Base-by-base conservation (phyloP, 2,888 invertebrate genomes). In the Drosophila niveifrons region DNA sequence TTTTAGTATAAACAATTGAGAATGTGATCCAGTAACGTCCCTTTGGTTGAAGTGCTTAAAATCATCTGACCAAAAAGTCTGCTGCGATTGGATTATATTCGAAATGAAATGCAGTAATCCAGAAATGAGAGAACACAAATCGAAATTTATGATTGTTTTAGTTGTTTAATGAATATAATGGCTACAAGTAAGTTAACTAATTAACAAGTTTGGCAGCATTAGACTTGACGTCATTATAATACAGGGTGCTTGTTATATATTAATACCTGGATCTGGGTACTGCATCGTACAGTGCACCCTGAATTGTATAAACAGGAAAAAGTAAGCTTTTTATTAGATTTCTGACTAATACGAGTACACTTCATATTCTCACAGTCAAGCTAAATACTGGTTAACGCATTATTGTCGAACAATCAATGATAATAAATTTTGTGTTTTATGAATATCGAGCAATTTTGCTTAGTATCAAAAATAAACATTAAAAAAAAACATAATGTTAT, bases 51-150 rank as follows among this genome's bases (percentile, higher is more conserved):
- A 15, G 39, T 15, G 39, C 8, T 15, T 9, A 8, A 41, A 41
- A 15, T 41, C 8, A 41, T 41, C 39, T 41, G 39, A 41, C 39
- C 7, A 41, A 41, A 41, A 41, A 41, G 13, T 13, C 15, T 15
- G 8, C 8, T 1, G 15, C 15, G 39, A 8, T 41, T 41, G 15
- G 7, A 15, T 8, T 41, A 41, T 41, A 41, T 41, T 41, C 39
- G 8, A 15, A 41, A 8, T 41, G 39, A 13, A 15, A 39, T 39
- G n/a, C 39, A 41, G 7, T 41, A 15, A 41, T 41, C 39, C 15
- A 41, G 39, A 41, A 41, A 13, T 41, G 36, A 36, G 36, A 36
- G n/a, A 36, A n/a, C 36, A 4, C 36, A 36, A 36, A n/a, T 41
- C 39, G 11, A 6, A 41, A 15, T 41, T 41, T 41, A 15, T 15